Evolutionary conservation across 2,888 invertebrate species (phyloP).

Genomic region (Petrolisthes manimaculis): DNA sequence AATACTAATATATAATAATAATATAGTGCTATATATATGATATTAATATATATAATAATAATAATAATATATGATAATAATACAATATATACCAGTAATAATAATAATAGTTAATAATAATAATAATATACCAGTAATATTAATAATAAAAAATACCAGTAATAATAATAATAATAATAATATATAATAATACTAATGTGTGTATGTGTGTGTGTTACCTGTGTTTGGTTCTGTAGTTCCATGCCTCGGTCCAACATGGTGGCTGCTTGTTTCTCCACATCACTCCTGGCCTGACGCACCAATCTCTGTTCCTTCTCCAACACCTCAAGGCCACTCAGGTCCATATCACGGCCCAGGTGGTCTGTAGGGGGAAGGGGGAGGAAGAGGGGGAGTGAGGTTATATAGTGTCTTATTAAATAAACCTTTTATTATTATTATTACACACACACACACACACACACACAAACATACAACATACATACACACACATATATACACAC

Average conservation of each 20-base stretch:
- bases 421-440: neutral
- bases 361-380: constrained; percentile 72
- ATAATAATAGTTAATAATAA: too few relatives aligned
- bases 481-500: too few relatives aligned
- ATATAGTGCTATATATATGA: neutral
- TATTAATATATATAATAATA: neutral
- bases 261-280: constrained; percentile 84
- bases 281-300: constrained; percentile 77
- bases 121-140: neutral
- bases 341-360: constrained; percentile 84
- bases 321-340: constrained; percentile 84
- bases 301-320: constrained; percentile 81
- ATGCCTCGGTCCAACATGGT: constrained; percentile 85
- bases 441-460: too few relatives aligned
- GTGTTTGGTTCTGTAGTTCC: constrained; percentile 79
- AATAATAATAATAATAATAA: neutral
- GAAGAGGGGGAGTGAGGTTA: too few relatives aligned
- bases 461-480: neutral
- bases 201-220: constrained; percentile 72
- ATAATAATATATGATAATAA: too few relatives aligned
- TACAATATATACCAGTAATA: too few relatives aligned
- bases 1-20: too few relatives aligned
- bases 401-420: too few relatives aligned
- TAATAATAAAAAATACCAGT: too few relatives aligned
- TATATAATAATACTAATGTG: constrained; percentile 14